These are phyloP conservation scores for Rutpela maculata DNA, from an alignment of 2,888 invertebrate genomes.

Conservation along the genomic window DNA sequence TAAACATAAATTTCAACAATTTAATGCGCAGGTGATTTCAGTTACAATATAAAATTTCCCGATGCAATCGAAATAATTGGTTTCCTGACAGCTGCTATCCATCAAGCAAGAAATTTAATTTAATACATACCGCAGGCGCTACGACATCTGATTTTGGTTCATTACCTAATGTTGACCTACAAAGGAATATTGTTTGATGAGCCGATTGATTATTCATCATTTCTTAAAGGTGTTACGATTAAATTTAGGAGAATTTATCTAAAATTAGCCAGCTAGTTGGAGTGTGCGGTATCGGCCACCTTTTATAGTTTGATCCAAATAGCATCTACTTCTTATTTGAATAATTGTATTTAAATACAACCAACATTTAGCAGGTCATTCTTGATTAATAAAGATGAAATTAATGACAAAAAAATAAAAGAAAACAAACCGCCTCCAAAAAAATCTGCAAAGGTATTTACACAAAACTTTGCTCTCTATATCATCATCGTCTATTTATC, in stretches of 20 bases:
- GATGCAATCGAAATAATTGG: constrained; percentile 5
- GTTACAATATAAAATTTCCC: constrained; percentile 10
- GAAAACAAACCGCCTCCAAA: too few species aligned
- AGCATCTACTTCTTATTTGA: too few species aligned
- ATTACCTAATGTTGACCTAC: background rate
- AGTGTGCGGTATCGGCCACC: too few species aligned
- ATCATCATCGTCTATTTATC: too few species aligned
- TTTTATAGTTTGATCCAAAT: too few species aligned
- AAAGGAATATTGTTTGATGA: background rate
- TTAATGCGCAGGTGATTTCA: background rate
- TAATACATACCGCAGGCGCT: background rate
- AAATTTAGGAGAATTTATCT: background rate
- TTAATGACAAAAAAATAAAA: too few species aligned
- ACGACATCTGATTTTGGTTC: constrained; percentile 2
- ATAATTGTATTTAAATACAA: too few species aligned
- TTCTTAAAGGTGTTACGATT: background rate
- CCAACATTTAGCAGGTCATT: too few species aligned
- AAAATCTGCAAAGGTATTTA: too few species aligned
- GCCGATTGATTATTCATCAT: background rate
- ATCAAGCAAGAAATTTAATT: constrained; percentile 3
- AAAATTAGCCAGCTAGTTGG: too few species aligned
- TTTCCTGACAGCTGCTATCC: background rate
- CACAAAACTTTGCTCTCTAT: too few species aligned
- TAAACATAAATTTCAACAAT: constrained; percentile 18
- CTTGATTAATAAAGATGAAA: too few species aligned